Evolutionary conservation across 1,140 invertebrate species (phyloP), one percentile per base, ranked within the genome.

Genomic region (Leptopilina boulardi): DNA sequence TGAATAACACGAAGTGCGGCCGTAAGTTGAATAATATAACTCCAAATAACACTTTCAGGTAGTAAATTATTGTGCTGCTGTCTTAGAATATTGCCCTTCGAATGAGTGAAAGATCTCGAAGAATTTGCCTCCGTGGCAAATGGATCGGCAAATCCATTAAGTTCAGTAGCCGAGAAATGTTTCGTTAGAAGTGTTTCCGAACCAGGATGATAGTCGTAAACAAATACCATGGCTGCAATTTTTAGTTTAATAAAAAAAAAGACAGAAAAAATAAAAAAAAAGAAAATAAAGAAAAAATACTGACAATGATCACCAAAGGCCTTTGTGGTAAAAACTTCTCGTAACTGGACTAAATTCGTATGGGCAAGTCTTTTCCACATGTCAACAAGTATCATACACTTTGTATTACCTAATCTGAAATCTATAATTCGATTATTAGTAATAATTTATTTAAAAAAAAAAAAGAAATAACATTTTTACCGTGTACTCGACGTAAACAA

Each of bases 321-420:
- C 92, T 98, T 98, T 42, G 98, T 99, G 11, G 97, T 97, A 90
- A 99, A 99, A 74, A 97, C 96, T 91, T 99, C 97, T 87, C 96
- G 93, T 47, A 99, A 92, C 81, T 96, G 94, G 54, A 99, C 96
- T 78, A 99, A 93, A 93, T 99, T 99, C 81, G 97, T 96, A 91
- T 99, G 98, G 82, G 95, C 94, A 21, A 99, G 91, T 89, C 97
- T 96, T 87, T 98, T 98, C 98, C 98, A 99, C 91, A 96, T 94
- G 80, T 99, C 97, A 44, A 98, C 95, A 71, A 96, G 88, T 9
- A 95, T 92, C 91, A 97, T 95, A 87, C 95, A 96, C 87, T 98
- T 97, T 34, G 95, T 95, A 83, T 96, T 96, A 76, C 95, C 94
- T 73, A 97, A 90, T 15, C 96, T 93, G 89, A 95, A 96, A 86